Evolutionary conservation across 2,797 vertebrate genomes (phyloP), one percentile per base, ranked within the genome.

Genomic region (Hapalemur alaotrensis): DNA sequence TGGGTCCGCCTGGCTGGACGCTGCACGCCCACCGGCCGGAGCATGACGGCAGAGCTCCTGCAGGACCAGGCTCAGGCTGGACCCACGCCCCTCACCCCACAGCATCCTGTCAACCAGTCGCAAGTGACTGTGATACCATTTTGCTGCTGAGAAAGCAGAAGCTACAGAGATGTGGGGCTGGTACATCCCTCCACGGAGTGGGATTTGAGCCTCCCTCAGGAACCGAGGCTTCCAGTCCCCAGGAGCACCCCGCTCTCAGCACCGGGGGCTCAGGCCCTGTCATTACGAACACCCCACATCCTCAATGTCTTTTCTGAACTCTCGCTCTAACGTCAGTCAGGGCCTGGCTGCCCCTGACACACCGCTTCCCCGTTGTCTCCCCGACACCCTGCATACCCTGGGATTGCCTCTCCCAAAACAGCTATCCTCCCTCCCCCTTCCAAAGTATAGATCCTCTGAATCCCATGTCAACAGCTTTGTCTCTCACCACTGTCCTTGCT

Each of bases 261-360:
- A 0, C 23, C 4, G 4, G 43, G 28, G 12, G 17, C 30, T 28
- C 48, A 11, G 41, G 13, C 5, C 15, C 78, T 32, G 0, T 48
- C 50, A 38, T 57, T 32, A 41, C 38, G n/a, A 50, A 88, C 13
- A n/a, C 11, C 43, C 20, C 22, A 0, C 28, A 30, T 20, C 30
- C 80, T 63, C 52, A 11, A 0, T 7, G 2, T 84, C 86, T 75
- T 46, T 46, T 32, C 50, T 79, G 28, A 91, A 54, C 10, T 50
- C 75, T 59, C 28, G 38, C 50, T 30, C 41, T 57, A 38, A 78
- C 1, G 32, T n/a, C 11, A 23, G 32, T n/a, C 32, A n/a, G 32
- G 61, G 32, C n/a, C 50, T 63, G 32, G 35, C 18, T 86, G 57
- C 15, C 59, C 28, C 30, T 35, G 18, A 63, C 38, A 82, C 17